Evolutionary conservation across 2,113 vertebrate genomes (phyloP).

Genomic region (Conger conger): DNA sequence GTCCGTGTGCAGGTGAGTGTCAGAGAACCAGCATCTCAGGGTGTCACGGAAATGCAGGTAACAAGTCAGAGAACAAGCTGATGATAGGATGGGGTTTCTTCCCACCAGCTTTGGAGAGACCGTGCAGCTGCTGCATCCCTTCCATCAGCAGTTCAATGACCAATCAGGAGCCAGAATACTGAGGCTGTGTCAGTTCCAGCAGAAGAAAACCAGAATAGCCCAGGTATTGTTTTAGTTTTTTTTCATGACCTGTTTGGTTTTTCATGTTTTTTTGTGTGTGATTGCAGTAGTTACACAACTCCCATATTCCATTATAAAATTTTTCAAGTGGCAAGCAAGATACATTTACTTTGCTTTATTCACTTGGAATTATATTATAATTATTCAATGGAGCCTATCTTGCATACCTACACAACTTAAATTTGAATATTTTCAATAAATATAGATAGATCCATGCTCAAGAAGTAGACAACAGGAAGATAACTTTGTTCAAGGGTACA

Average conservation of each 20-base stretch:
- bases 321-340: too few species aligned
- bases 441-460: too few species aligned
- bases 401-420: too few species aligned
- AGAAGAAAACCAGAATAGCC: conserved; percentile 96
- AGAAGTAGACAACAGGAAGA: too few species aligned
- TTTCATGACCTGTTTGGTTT: not conserved
- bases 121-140: conserved; percentile 90
- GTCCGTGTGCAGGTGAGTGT: conserved; percentile 90
- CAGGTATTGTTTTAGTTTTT: conserved; percentile 69
- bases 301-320: not conserved
- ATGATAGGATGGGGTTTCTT: not conserved
- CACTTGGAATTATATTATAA: too few species aligned
- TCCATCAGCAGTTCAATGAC: conserved; percentile 91
- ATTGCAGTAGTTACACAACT: too few species aligned
- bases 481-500: too few species aligned
- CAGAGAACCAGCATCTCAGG: not conserved
- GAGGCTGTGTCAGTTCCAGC: conserved; percentile 90
- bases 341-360: too few species aligned
- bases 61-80: not conserved
- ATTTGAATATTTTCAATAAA: too few species aligned
- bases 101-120: conserved; percentile 86
- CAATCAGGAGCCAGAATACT: conserved; percentile 86
- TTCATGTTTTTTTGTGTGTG: not conserved
- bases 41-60: not conserved
- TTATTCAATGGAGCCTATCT: too few species aligned